Evolutionary conservation across 1,140 invertebrate genomes (phyloP), one percentile per base, ranked within the genome.

Genomic region (Eumaeus atala): DNA sequence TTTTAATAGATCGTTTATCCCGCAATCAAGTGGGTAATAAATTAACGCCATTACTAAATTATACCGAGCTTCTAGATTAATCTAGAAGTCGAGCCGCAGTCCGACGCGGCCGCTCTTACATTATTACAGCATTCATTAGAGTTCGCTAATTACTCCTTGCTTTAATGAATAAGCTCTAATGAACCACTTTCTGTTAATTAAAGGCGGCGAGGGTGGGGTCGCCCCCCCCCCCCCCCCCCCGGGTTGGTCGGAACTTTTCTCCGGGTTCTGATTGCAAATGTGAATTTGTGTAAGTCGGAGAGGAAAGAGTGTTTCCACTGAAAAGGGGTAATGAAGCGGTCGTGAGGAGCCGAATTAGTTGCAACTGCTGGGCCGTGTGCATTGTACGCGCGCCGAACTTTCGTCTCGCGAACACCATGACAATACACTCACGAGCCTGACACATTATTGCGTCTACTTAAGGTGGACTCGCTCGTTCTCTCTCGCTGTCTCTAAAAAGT

Each of bases 161-260:
- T 92, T 92, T 93, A 93, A 93, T 93, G 92, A 93, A 93, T 93
- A 93, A 92, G 92, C 92, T 92, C 91, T 93, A 93, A 93, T 93
- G 92, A 93, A 93, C 92, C 92, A 92, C 92, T 93, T 92, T 93
- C 91, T 92, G 92, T 93, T 92, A 93, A 93, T 93, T 92, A 93
- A 92, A 93, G 92, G 91, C 89, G 82, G 88, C 76, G 77, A 75
- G 77, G 74, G 70, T 61, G 76, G 68, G 70, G 68, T 48, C 67
- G 61, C 52, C 21, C 63, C 21, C 21, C 21, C 2, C 6, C 21
- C 21, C 21, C 21, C 21, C 6, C 21, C 21, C 21, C 21, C 21
- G 58, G 60, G 63, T 58, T 66, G 57, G 59, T 47, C 44, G 59
- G 63, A 82, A 84, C 81, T 86, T 86, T 86, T 86, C 83, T 82